Conservation (phyloP, 2,888 invertebrate genomes). For the Halictus ligatus region DNA sequence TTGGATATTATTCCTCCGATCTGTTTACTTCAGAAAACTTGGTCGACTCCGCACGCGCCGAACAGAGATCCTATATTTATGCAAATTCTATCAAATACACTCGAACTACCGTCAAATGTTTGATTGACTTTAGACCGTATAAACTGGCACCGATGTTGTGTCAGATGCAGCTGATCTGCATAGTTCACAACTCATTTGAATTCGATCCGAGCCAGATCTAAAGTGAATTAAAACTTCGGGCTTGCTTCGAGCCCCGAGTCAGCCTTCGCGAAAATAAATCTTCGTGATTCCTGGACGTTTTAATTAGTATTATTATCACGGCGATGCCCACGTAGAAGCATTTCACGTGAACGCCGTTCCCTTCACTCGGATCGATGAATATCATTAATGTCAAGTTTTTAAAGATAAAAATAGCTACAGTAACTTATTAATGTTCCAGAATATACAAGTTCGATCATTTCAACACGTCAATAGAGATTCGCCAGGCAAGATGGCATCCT, state of each 20-base stretch:
- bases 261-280: not conserved
- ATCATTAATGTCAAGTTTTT: not conserved
- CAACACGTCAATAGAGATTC: conserved; percentile 88
- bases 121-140: conserved; percentile 13
- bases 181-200: conserved; percentile 5
- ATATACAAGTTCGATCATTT: conserved; percentile 89
- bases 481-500: conserved; percentile 94
- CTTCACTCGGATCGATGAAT: not conserved
- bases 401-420: not conserved
- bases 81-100: not conserved
- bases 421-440: conserved; percentile 84
- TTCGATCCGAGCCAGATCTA: not conserved
- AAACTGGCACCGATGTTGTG: not conserved
- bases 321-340: not conserved
- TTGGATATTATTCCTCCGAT: not conserved
- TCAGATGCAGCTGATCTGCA: conserved; percentile 2
- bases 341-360: not conserved
- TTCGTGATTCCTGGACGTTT: not conserved
- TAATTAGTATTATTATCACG: not conserved
- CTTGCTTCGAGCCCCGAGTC: not conserved
- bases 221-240: not conserved
- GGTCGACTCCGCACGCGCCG: not conserved
- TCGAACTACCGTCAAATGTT: not conserved
- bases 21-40: not conserved
- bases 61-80: conserved; percentile 1